These are phyloP conservation scores for Agonum fuliginosum DNA, from an alignment of 2,888 invertebrate genomes.

Conservation along the genomic window DNA sequence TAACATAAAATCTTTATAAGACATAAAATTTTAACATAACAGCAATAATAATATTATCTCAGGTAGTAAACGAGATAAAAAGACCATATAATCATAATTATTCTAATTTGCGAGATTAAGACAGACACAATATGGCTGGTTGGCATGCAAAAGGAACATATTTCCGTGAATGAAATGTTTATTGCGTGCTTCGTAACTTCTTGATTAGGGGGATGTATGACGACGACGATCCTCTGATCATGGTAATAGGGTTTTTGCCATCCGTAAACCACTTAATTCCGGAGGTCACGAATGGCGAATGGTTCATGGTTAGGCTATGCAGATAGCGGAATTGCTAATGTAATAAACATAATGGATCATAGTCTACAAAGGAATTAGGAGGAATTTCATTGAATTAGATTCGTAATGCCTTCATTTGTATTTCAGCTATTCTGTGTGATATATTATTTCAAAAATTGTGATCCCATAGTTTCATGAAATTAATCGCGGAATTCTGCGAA, in stretches of 20 bases:
- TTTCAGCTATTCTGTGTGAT: too few relatives aligned
- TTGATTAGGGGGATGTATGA: slow-evolving; percentile 52
- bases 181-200: slow-evolving; percentile 50
- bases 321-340: slow-evolving; percentile 17
- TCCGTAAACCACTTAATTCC: slow-evolving; percentile 28
- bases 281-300: slow-evolving; percentile 11
- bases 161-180: not conserved
- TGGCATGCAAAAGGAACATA: slow-evolving; percentile 2
- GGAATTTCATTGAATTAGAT: slow-evolving; percentile 6
- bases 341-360: slow-evolving; percentile 30
- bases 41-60: too few relatives aligned
- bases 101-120: slow-evolving; percentile 23
- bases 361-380: not conserved
- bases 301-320: not conserved
- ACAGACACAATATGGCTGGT: not conserved
- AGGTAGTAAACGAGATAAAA: too few relatives aligned
- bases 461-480: too few relatives aligned
- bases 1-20: too few relatives aligned
- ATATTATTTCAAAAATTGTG: too few relatives aligned
- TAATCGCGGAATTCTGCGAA: too few relatives aligned
- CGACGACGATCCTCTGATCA: slow-evolving; percentile 32
- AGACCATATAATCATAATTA: slow-evolving; percentile 21
- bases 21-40: too few relatives aligned
- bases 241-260: slow-evolving; percentile 34
- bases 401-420: too few relatives aligned